Conservation (phyloP, 2,113 vertebrate genomes). For the Pantherophis guttatus region DNA sequence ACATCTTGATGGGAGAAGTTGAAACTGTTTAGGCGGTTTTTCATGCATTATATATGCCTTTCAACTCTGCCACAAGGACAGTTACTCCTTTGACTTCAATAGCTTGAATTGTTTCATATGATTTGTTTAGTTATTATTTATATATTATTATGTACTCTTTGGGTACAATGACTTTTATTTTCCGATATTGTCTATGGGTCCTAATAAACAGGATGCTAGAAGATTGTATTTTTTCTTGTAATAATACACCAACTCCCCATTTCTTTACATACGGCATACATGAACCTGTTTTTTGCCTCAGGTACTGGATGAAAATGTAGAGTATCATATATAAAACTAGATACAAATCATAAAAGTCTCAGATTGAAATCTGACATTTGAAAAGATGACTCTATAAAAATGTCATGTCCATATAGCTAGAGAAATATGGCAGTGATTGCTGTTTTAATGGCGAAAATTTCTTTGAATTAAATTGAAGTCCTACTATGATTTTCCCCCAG, state of each 20-base stretch:
- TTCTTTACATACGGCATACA: not conserved
- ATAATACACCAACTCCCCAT: not conserved
- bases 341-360: not conserved
- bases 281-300: not conserved
- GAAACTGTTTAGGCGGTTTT: not conserved
- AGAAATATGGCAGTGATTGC: not conserved
- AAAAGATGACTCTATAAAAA: not conserved
- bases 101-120: not conserved
- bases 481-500: not conserved
- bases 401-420: not conserved
- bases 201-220: not conserved
- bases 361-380: not conserved
- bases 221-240: not conserved
- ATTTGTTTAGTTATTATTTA: not conserved
- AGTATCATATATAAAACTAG: not conserved
- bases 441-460: not conserved
- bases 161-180: not conserved
- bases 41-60: not conserved
- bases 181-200: not conserved
- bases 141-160: not conserved
- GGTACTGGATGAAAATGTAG: not conserved
- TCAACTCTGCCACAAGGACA: not conserved
- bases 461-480: constrained; percentile 5
- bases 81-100: not conserved
- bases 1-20: not conserved